These are phyloP conservation scores for Philereme vetulata DNA, from an alignment of 2,888 invertebrate genomes.

Conservation along the genomic window DNA sequence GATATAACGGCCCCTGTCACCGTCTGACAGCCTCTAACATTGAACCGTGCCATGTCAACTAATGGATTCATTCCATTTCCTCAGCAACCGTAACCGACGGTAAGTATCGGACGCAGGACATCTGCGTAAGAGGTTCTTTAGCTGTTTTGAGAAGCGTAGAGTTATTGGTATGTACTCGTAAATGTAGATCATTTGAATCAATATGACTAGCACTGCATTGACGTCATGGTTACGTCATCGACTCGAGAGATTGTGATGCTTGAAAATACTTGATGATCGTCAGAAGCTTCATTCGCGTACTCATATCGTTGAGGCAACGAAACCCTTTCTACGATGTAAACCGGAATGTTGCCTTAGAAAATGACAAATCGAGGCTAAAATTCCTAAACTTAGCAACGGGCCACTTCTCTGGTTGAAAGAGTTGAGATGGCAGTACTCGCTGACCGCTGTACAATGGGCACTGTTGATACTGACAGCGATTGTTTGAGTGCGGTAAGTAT, in stretches of 20 bases:
- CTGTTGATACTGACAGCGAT: constrained; percentile 18
- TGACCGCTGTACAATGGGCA: constrained; percentile 20
- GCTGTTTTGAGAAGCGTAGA: background rate
- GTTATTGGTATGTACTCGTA: background rate
- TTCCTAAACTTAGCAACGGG: no score
- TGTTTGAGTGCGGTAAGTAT: constrained; percentile 21
- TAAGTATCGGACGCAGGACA: constrained; percentile 6
- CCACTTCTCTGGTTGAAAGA: no score
- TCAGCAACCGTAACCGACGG: constrained; percentile 11
- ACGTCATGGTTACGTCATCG: constrained; percentile 24
- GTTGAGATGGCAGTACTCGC: no score
- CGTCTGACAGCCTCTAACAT: constrained; percentile 28
- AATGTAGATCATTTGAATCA: constrained; percentile 12
- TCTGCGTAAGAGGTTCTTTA: background rate
- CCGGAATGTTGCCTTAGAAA: constrained; percentile 18
- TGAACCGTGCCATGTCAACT: constrained; percentile 21
- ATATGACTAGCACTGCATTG: constrained; percentile 20
- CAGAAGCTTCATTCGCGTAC: background rate
- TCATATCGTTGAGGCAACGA: constrained; percentile 7
- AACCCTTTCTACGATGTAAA: constrained; percentile 19
- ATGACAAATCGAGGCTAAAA: no score
- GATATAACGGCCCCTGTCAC: constrained; percentile 36
- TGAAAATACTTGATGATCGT: constrained; percentile 12
- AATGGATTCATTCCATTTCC: constrained; percentile 22
- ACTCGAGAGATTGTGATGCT: constrained; percentile 9